Percentiles rank a stretch among this genome's conserved stretches.
Conservation (phyloP, 2,113 vertebrate genomes). For the Electrona antarctica region DNA sequence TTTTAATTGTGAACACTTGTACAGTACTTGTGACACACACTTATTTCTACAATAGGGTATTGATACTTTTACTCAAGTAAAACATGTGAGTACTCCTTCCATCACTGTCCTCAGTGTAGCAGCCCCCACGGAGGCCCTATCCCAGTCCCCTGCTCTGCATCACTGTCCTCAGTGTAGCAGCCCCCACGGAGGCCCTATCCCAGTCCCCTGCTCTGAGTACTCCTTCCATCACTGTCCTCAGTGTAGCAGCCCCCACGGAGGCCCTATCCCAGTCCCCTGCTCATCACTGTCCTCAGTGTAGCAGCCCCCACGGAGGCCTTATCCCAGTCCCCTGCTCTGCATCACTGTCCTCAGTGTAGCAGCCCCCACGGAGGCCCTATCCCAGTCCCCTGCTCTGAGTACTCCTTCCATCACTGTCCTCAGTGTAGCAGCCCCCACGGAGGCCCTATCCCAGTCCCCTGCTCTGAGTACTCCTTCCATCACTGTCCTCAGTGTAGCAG, state of each 20-base stretch:
- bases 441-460: slow-evolving; percentile 52
- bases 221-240: too few species aligned
- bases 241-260: slow-evolving; percentile 37
- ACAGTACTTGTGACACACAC: too few species aligned
- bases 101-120: slow-evolving; percentile 21
- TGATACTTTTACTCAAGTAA: too few species aligned
- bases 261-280: slow-evolving; percentile 54
- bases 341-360: slow-evolving; percentile 38
- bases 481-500: slow-evolving; percentile 35
- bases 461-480: too few species aligned
- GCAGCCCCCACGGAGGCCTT: slow-evolving; percentile 34
- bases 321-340: slow-evolving; percentile 57
- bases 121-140: slow-evolving; percentile 41
- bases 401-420: too few species aligned
- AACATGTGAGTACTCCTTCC: too few species aligned
- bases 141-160: slow-evolving; percentile 55
- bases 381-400: slow-evolving; percentile 56
- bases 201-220: slow-evolving; percentile 54
- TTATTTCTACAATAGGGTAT: too few species aligned
- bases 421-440: slow-evolving; percentile 35
- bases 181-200: slow-evolving; percentile 47
- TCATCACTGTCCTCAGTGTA: slow-evolving; percentile 46
- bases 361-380: slow-evolving; percentile 41
- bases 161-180: slow-evolving; percentile 35
- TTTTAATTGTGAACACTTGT: too few species aligned